Conservation (phyloP, 2,797 vertebrate species). For the Diceros bicornis region DNA sequence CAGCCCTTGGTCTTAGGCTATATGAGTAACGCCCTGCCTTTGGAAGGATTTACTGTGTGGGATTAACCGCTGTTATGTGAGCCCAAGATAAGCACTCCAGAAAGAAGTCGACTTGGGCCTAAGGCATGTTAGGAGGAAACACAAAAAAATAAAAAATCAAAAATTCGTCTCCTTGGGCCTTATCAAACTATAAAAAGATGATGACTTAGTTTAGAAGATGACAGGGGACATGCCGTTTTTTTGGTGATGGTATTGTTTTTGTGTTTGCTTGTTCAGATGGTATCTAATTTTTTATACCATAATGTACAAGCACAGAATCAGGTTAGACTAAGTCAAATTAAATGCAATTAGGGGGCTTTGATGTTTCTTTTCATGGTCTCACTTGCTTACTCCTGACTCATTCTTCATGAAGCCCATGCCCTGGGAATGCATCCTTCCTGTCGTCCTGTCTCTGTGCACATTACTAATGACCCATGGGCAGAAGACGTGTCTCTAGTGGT, state of each 20-base stretch:
- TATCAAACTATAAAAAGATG: slow-evolving; percentile 38
- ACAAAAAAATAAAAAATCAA: background rate
- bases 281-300: slow-evolving; percentile 24
- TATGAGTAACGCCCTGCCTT: slow-evolving; percentile 13
- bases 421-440: background rate
- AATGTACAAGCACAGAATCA: background rate
- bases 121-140: slow-evolving; percentile 9
- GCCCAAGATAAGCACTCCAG: slow-evolving; percentile 31
- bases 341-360: background rate
- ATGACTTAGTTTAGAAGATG: background rate
- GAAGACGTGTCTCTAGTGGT: background rate
- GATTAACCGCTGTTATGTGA: background rate
- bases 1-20: background rate
- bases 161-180: background rate
- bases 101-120: background rate
- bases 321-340: background rate
- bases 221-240: background rate
- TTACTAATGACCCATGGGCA: background rate
- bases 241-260: background rate
- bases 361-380: background rate
- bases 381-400: background rate
- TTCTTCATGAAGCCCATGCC: background rate
- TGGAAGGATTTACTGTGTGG: slow-evolving; percentile 39
- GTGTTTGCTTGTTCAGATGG: background rate
- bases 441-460: background rate